phyloP scores from a whole-genome alignment of 2,113 vertebrate species.

The Marcusenius ussheri region DNA sequence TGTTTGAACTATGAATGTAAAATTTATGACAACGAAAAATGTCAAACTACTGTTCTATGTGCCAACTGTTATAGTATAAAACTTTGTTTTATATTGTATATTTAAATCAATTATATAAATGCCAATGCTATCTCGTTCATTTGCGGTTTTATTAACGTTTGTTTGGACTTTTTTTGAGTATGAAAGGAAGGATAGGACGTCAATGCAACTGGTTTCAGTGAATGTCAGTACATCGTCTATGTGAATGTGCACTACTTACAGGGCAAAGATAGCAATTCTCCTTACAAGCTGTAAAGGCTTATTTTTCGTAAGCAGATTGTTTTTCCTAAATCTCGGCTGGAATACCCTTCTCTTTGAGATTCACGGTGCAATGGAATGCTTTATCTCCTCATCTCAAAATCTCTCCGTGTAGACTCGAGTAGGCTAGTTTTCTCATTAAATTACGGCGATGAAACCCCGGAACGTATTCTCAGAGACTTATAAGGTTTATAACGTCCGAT shows the following conservation, averaged over 20 bases:
- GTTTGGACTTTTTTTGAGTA: background rate
- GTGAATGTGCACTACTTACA: constrained; percentile 28
- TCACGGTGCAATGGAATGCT: background rate
- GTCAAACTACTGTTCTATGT: constrained; percentile 52
- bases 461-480: background rate
- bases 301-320: background rate
- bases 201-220: constrained; percentile 25
- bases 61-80: constrained; percentile 63
- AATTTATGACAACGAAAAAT: constrained; percentile 28
- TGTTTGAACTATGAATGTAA: constrained; percentile 42
- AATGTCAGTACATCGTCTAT: constrained; percentile 24
- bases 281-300: constrained; percentile 15
- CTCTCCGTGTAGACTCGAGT: background rate
- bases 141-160: constrained; percentile 12
- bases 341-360: constrained; percentile 32
- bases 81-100: constrained; percentile 49
- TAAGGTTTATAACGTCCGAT: background rate
- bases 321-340: constrained; percentile 8
- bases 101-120: constrained; percentile 35
- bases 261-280: constrained; percentile 19
- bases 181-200: constrained; percentile 1
- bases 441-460: background rate
- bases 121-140: constrained; percentile 10
- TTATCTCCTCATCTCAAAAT: background rate
- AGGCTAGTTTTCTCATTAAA: background rate